Evolutionary conservation across 2,888 invertebrate species (phyloP), one percentile per base, ranked within the genome.

Genomic region (Piscicola geometra): DNA sequence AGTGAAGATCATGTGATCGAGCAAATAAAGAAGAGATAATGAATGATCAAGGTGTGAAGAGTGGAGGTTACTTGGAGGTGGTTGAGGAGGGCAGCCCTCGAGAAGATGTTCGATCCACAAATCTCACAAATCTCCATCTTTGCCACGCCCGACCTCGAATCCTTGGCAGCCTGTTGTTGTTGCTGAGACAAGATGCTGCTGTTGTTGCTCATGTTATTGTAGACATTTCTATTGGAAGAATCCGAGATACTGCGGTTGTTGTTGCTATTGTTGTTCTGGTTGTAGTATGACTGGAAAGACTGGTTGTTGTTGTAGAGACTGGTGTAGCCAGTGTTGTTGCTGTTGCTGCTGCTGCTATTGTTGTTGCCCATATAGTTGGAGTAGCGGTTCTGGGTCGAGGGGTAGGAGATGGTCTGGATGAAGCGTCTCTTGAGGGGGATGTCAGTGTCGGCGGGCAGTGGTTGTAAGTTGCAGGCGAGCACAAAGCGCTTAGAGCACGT

Each of bases 361-460:
- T 21, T 50, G 33, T 73, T 73, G 41, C 25, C 52, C 36, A 73
- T 35, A 35, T 73, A 73, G 73, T 36, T 73, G 32, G 73, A 73
- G 35, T 73, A 73, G 28, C 73, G 47, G 52, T 60, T 52, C 41
- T 60, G 60, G n/a, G 32, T 35, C 1, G 73, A 60, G 21, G 60
- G 12, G 36, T 73, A 73, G n/a, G 73, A 64, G n/a, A 33, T 35
- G 52, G 56, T 52, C 25, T 73, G 73, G 33, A 64, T 73, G 75
- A 70, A 56, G 25, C 64, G 70, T 9, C 76, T 60, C 25, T 47
- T 70, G 36, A 76, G 36, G 21, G 77, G 77, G 15, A 77, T 75
- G 41, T 77, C 77, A 60, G 75, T 70, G 41, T 77, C 77, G n/a
- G 77, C 75, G 21, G 77, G 77, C 33, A 77, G 41, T 32, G 77